These are phyloP conservation scores for Glyptemys insculpta DNA, from an alignment of 2,797 vertebrate species.

Conservation along the genomic window DNA sequence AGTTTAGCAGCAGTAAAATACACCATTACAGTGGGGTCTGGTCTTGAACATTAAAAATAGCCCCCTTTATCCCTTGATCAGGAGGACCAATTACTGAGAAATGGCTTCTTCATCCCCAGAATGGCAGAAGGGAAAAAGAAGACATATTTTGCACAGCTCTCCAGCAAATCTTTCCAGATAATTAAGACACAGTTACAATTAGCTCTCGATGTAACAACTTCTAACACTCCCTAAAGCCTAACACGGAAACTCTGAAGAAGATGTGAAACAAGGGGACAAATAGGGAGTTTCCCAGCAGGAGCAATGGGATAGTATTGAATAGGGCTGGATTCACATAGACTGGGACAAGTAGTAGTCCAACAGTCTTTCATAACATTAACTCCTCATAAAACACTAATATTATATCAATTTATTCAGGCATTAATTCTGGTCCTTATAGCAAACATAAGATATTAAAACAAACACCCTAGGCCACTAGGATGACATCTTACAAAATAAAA, in stretches of 20 bases:
- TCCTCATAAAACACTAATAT: neutral
- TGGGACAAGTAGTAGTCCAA: neutral
- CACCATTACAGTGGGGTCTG: neutral
- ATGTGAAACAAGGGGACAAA: neutral
- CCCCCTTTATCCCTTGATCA: neutral
- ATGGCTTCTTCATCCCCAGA: neutral
- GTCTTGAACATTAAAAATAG: conserved; percentile 37
- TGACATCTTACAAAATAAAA: neutral
- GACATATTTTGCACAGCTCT: neutral
- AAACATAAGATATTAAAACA: neutral
- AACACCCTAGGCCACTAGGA: neutral
- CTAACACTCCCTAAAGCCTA: neutral
- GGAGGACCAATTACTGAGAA: neutral
- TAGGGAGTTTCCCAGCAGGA: neutral
- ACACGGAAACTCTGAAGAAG: neutral
- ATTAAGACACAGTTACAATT: neutral
- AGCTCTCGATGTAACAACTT: neutral
- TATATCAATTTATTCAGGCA: neutral
- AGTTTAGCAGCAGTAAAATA: neutral
- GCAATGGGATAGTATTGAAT: neutral
- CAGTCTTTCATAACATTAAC: neutral
- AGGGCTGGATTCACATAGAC: neutral
- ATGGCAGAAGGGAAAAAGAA: neutral
- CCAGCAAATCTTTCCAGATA: neutral
- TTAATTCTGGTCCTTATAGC: neutral